Base-by-base conservation (phyloP, 92 coral and sea anemone species). In the Porites divaricata region DNA sequence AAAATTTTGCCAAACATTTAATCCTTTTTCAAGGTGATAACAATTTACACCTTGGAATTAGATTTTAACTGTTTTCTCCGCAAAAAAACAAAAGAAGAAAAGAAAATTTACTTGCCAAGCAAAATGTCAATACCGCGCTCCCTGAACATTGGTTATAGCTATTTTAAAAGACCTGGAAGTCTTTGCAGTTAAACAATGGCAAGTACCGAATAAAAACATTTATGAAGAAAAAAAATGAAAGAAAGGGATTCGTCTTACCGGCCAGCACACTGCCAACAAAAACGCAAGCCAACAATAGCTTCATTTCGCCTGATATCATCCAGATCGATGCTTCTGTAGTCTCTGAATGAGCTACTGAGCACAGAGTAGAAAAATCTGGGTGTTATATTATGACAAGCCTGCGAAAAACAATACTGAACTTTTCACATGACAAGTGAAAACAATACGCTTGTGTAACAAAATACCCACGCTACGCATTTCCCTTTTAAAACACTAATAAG, bases 221-320 rank as follows among this genome's bases (percentile, higher is more conserved):
- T 80, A 6, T 54, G 5, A 14, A 17, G 4, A 35, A 16, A 2
- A 41, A 45, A 9, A 28, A 58, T 57, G 51, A 2, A 9, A 16
- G 21, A 13, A 10, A 24, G 61, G 20, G 17, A 6, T 61, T 70
- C 51, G 35, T 41, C 88, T 88, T 83, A 88, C 91, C 82, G 26
- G 91, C 88, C 35, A 83, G 53, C 10, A 75, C 74, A 54, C 91
- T 88, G 59, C 91, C 86, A 22, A 79, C 66, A 23, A 88, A 71
- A 20, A 88, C 41, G 24, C 78, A 83, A 61, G 91, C 63, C 58
- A 88, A 7, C 70, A 82, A 69, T 48, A 82, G 78, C 61, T 63
- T 82, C 86, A 82, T 82, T 51, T 22, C 62, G 79, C 86, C 22
- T 21, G 19, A 25, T 9, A 48, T 41, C 75, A 49, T 41, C 14